Evolutionary conservation across 2,113 vertebrate genomes (phyloP).

Genomic region (Callipepla californica): DNA sequence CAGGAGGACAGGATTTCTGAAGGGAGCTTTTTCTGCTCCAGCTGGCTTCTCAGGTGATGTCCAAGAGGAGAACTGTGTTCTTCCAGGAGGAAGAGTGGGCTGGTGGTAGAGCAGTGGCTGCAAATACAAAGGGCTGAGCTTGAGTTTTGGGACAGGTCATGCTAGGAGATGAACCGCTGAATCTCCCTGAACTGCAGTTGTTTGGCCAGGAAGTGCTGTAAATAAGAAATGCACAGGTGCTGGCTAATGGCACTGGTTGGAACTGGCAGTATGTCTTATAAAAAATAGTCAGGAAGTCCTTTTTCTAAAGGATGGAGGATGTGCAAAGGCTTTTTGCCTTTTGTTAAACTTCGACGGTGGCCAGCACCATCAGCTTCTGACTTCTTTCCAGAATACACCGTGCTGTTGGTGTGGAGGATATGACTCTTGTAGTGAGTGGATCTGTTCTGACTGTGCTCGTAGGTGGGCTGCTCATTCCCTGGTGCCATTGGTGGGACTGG

Average conservation of each 20-base stretch:
- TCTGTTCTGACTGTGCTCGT: background rate
- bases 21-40: background rate
- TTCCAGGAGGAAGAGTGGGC: background rate
- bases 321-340: background rate
- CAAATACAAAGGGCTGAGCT: background rate
- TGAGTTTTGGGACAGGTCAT: background rate
- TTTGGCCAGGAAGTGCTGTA: background rate
- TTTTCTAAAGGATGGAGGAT: background rate
- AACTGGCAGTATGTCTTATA: background rate
- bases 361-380: background rate
- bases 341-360: background rate
- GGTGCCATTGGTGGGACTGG: fast-evolving
- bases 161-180: background rate
- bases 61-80: background rate
- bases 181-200: background rate
- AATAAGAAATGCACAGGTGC: background rate
- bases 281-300: background rate
- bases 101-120: background rate
- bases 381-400: background rate
- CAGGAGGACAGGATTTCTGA: background rate
- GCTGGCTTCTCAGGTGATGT: background rate
- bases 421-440: background rate
- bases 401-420: background rate
- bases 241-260: background rate
- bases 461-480: background rate